These are phyloP conservation scores for Polydrusus cervinus DNA, from an alignment of 2,888 invertebrate genomes.

Conservation along the genomic window DNA sequence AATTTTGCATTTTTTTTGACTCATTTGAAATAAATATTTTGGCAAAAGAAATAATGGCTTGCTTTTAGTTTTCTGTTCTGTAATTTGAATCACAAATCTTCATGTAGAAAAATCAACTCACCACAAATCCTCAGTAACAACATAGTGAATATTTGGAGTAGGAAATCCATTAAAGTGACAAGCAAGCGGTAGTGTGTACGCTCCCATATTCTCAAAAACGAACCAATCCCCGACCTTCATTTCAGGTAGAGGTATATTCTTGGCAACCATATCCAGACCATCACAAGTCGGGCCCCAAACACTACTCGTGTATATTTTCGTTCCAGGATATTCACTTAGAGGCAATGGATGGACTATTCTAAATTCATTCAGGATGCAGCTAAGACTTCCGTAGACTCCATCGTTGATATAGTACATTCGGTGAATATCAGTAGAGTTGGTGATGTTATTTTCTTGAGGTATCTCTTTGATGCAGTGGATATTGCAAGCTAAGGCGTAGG, in stretches of 20 bases:
- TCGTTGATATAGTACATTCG: slow-evolving; percentile 99
- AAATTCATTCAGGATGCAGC: slow-evolving; percentile 96
- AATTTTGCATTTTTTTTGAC: no score
- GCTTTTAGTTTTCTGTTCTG: no score
- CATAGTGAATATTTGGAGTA: slow-evolving; percentile 81
- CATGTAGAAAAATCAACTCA: slow-evolving; percentile 65
- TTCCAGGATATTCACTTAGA: slow-evolving; percentile 72
- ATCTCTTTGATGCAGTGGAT: slow-evolving; percentile 85
- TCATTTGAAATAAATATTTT: no score
- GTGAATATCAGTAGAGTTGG: slow-evolving; percentile 61
- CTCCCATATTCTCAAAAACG: slow-evolving; percentile 96
- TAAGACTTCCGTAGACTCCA: slow-evolving; percentile 99
- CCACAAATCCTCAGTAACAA: slow-evolving; percentile 78
- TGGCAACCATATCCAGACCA: slow-evolving; percentile 87
- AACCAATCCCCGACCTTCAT: slow-evolving; percentile 91
- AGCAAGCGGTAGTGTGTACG: slow-evolving; percentile 95
- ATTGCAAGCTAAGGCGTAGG: slow-evolving; percentile 92
- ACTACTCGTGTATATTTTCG: slow-evolving; percentile 75
- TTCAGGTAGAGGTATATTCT: slow-evolving; percentile 79
- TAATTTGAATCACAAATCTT: background rate
- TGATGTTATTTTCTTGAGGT: slow-evolving; percentile 32
- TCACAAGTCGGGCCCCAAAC: slow-evolving; percentile 99
- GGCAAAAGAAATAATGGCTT: no score
- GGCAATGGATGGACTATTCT: slow-evolving; percentile 83
- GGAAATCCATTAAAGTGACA: slow-evolving; percentile 97